These are phyloP conservation scores for Agrenia bidenticulata DNA, from an alignment of 2,888 invertebrate genomes.

Conservation along the genomic window DNA sequence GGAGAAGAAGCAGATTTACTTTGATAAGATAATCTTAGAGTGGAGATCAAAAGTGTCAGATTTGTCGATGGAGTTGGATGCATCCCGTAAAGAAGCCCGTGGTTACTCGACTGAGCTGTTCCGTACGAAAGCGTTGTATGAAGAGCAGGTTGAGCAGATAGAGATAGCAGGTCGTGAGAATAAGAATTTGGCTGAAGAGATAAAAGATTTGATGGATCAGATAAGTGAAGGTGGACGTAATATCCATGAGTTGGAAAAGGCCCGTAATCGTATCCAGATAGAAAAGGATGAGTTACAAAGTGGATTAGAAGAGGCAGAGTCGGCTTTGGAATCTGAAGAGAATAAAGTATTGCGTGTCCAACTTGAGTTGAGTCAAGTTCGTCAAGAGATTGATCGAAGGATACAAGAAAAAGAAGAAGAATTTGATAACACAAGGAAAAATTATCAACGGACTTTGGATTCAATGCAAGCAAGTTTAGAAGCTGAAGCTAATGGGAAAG, in stretches of 20 bases:
- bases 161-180: slow-evolving; percentile 98
- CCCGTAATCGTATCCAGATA: slow-evolving; percentile 95
- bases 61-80: slow-evolving; percentile 94
- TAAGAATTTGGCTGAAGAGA: slow-evolving; percentile 99
- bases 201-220: slow-evolving; percentile 98
- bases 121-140: slow-evolving; percentile 94
- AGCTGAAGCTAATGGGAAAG: slow-evolving; percentile 63
- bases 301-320: slow-evolving; percentile 93
- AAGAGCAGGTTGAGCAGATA: slow-evolving; percentile 94
- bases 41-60: slow-evolving; percentile 99
- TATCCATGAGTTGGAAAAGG: slow-evolving; percentile 99
- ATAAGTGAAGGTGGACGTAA: slow-evolving; percentile 99
- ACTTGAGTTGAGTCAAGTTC: slow-evolving; percentile 91
- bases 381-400: slow-evolving; percentile 53
- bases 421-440: slow-evolving; percentile 65
- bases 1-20: slow-evolving; percentile 99
- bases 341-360: slow-evolving; percentile 97
- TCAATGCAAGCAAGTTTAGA: slow-evolving; percentile 65
- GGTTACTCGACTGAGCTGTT: slow-evolving; percentile 99
- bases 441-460: slow-evolving; percentile 64
- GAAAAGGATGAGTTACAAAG: slow-evolving; percentile 97
- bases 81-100: slow-evolving; percentile 80
- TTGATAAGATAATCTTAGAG: slow-evolving; percentile 99
- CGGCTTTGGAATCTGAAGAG: slow-evolving; percentile 98
- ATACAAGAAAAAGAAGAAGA: slow-evolving; percentile 66